Base-by-base conservation (phyloP, 2,888 invertebrate species). In the Nebria salina region DNA sequence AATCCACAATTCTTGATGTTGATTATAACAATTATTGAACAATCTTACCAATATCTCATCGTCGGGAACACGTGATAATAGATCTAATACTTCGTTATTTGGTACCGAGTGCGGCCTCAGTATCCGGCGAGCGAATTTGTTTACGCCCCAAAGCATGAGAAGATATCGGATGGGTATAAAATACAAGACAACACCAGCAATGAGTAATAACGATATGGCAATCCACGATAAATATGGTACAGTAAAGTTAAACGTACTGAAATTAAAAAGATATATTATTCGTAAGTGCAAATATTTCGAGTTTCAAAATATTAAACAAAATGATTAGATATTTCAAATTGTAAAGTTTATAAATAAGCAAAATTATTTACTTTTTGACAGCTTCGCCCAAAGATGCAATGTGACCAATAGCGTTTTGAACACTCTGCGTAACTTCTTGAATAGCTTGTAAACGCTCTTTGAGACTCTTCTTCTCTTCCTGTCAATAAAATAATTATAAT, bases 31-130 rank as follows among this genome's bases (percentile, higher is more conserved):
- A 70, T 70, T 20, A 5, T 26, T 70, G 34, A 26, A 86, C 83
- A 86, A 87, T 90, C 92, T 93, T 89, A 98, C 97, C 90, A 98
- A 90, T 90, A 95, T 95, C 89, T 96, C 96, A 88, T 98, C 97
- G 87, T 97, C 97, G 54, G 98, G 98, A 77, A 99, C 96, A 84
- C 99, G 92, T 0, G 98, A 98, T 83, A 99, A 90, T 86, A 98
- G 94, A 90, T 99, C 99, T 83, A 99, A 89, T 8, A 99, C 90
- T 91, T 99, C 99, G 90, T 99, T 99, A 90, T 99, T 99, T 9
- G 97, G 97, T 89, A 99, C 96, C 65, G 96, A 95, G 88, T 98
- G 96, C 6, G 99, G 98, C 84, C 97, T 92, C 78, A 98, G 90
- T 82, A 99, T 93, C 89, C 98, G 95, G 85, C 98, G 94, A 41